phyloP scores from a whole-genome alignment of 1,140 invertebrate species.

The Belonocnema kinseyi region DNA sequence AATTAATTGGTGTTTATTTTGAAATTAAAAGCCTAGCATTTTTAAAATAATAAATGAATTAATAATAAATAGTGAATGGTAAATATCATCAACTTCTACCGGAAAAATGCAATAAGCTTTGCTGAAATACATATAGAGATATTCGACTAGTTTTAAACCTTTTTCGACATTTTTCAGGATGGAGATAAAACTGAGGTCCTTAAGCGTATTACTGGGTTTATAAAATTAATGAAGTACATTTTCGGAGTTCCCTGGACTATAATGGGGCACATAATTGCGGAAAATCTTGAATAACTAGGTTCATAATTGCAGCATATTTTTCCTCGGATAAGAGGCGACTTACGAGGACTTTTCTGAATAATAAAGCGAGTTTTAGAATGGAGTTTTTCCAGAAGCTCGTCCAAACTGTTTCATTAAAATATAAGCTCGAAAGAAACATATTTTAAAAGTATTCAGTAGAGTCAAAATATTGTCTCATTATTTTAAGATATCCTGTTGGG shows the following conservation, averaged over 20 bases:
- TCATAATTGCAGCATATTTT: slow-evolving; percentile 27
- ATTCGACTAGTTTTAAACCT: background rate
- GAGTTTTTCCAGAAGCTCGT: too few species aligned
- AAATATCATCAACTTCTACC: background rate
- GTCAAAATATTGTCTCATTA: too few species aligned
- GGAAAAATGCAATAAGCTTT: background rate
- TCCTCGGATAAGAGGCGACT: slow-evolving; percentile 12
- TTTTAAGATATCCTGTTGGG: too few species aligned
- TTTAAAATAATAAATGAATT: background rate
- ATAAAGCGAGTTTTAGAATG: background rate
- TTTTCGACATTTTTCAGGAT: slow-evolving; percentile 17
- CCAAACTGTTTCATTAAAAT: too few species aligned
- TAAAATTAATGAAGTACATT: slow-evolving; percentile 27
- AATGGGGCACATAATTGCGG: slow-evolving; percentile 22
- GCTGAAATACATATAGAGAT: background rate
- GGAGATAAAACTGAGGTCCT: slow-evolving; percentile 16
- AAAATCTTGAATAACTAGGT: slow-evolving; percentile 31
- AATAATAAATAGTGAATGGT: too few species aligned
- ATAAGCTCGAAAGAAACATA: too few species aligned
- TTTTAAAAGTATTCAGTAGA: too few species aligned
- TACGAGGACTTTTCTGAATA: slow-evolving; percentile 13
- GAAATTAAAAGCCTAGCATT: background rate
- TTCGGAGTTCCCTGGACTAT: slow-evolving; percentile 11
- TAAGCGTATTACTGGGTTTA: slow-evolving; percentile 25
- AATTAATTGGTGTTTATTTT: background rate